Evolutionary conservation across 2,888 invertebrate species (phyloP).

Genomic region (Globia sparganii): DNA sequence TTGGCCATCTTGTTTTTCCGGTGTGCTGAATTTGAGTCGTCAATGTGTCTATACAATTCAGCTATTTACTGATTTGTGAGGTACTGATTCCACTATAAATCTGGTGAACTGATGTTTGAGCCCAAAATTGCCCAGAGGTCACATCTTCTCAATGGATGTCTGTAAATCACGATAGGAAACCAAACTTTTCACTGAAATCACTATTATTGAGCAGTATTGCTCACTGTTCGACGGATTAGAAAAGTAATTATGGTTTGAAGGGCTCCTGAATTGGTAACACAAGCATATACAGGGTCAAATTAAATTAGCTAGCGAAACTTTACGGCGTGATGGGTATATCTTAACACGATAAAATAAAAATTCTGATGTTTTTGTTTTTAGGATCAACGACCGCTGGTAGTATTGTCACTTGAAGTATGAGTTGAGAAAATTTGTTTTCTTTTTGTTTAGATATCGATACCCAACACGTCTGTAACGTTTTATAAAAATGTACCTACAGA

Average conservation of each 20-base stretch:
- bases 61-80: slow-evolving; percentile 33
- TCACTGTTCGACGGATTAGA: not conserved
- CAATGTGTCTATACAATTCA: slow-evolving; percentile 5
- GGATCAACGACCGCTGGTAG: too few relatives aligned
- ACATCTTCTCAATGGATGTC: not conserved
- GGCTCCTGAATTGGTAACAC: not conserved
- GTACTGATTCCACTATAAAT: not conserved
- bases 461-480: too few relatives aligned
- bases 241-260: not conserved
- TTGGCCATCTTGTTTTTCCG: slow-evolving; percentile 52
- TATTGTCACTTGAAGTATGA: too few relatives aligned
- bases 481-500: too few relatives aligned
- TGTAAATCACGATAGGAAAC: not conserved
- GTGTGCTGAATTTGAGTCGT: slow-evolving; percentile 24
- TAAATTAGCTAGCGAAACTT: too few relatives aligned
- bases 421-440: too few relatives aligned
- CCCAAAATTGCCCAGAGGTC: not conserved
- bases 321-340: too few relatives aligned
- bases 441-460: too few relatives aligned
- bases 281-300: not conserved
- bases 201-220: too few relatives aligned
- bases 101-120: not conserved
- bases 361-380: too few relatives aligned
- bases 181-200: not conserved
- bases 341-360: too few relatives aligned